These are phyloP conservation scores for Campoplex capitator DNA, from an alignment of 2,888 invertebrate species.

Conservation along the genomic window DNA sequence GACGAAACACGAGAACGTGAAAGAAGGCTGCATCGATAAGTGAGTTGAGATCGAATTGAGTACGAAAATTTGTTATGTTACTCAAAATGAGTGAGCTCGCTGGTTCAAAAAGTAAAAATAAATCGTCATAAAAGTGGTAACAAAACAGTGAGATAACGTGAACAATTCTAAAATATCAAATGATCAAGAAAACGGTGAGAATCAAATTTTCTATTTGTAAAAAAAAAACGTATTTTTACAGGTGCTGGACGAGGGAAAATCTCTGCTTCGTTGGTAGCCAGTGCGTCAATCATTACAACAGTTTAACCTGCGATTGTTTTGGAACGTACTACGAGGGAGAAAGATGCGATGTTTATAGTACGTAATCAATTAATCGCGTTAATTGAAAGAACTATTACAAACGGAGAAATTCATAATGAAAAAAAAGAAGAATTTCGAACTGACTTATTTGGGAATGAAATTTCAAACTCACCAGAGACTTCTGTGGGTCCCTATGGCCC, in stretches of 20 bases:
- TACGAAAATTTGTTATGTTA: background rate
- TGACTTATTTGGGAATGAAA: no score
- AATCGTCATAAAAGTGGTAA: background rate
- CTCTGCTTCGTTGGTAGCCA: constrained; percentile 94
- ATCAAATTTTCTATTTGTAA: background rate
- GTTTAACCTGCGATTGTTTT: constrained; percentile 96
- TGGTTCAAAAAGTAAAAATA: background rate
- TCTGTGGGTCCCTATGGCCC: background rate
- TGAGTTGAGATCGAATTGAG: constrained; percentile 71
- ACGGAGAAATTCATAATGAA: background rate
- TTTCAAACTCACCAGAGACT: no score
- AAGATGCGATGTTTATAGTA: constrained; percentile 96
- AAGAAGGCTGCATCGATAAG: constrained; percentile 95
- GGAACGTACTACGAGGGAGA: constrained; percentile 96
- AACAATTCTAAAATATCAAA: background rate
- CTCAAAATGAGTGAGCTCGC: background rate
- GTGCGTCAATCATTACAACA: constrained; percentile 96
- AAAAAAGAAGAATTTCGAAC: background rate
- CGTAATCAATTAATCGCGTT: constrained; percentile 82
- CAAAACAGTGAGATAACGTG: background rate
- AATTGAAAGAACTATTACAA: background rate
- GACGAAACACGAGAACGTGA: constrained; percentile 95
- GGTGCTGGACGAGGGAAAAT: constrained; percentile 92
- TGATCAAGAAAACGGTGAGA: background rate
- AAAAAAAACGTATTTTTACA: constrained; percentile 71